Evolutionary conservation across 2,888 invertebrate genomes (phyloP).

Genomic region (Andricus curvator): DNA sequence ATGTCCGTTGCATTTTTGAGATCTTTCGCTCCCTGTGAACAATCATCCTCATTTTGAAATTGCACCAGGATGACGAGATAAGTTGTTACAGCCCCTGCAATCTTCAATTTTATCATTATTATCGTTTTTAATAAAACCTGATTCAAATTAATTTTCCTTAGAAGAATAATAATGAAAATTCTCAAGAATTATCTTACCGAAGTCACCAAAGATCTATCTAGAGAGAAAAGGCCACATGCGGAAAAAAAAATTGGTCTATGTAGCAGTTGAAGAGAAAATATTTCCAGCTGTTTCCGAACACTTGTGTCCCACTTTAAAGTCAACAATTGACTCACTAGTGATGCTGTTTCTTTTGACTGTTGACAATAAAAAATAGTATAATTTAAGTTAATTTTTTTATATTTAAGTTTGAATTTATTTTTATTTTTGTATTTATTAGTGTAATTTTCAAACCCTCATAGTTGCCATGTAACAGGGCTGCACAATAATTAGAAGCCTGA

Average conservation of each 20-base stretch:
- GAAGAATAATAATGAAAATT: slow-evolving; percentile 19
- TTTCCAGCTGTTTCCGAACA: slow-evolving; percentile 80
- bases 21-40: slow-evolving; percentile 61
- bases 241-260: slow-evolving; percentile 81
- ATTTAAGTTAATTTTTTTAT: background rate
- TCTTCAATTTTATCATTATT: slow-evolving; percentile 75
- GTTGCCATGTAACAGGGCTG: slow-evolving; percentile 82
- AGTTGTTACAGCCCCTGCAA: slow-evolving; percentile 82
- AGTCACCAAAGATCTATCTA: slow-evolving; percentile 81
- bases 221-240: slow-evolving; percentile 81
- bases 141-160: background rate
- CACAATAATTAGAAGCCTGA: slow-evolving; percentile 81
- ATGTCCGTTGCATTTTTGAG: slow-evolving; percentile 69
- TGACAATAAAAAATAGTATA: background rate
- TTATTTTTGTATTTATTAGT: background rate
- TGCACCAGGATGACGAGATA: slow-evolving; percentile 82
- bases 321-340: slow-evolving; percentile 78
- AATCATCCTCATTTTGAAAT: slow-evolving; percentile 81
- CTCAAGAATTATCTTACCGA: slow-evolving; percentile 77
- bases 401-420: no score
- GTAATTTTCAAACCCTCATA: slow-evolving; percentile 75
- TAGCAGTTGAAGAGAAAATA: slow-evolving; percentile 82
- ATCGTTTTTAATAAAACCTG: background rate
- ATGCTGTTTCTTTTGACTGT: slow-evolving; percentile 79
- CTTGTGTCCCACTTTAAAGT: slow-evolving; percentile 67